Base-by-base conservation (phyloP, 2,888 invertebrate genomes). In the Luperina testacea region DNA sequence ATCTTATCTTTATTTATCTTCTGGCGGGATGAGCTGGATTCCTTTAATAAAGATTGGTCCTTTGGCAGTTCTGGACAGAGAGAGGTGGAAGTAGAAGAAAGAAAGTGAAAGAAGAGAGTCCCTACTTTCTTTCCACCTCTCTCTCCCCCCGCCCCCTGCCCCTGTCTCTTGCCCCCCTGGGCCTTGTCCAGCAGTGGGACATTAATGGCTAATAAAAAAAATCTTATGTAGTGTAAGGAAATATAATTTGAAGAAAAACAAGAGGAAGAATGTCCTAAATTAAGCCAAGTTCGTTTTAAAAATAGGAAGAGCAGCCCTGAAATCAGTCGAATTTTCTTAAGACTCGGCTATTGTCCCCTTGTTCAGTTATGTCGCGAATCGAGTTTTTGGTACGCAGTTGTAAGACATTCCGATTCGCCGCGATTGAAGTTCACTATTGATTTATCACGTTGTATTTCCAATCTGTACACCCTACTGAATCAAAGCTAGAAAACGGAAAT, bases 331-430 rank as follows among this genome's bases (percentile, higher is more conserved):
- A 93, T 94, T 94, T 95, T 94, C 92, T 90, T 92, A 91, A 94
- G 90, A 90, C 92, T 88, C 91, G 93, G 94, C 90, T 92, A 89
- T 93, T 93, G 92, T 90, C 93, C 92, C 83, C 91, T 89, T 91
- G 92, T 92, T 92, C 92, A 92, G 93, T 93, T 94, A 94, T 90
- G 90, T 89, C 90, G 86, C 87, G 87, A 89, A 94, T 95, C 95
- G 92, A 92, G 90, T 95, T 95, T 95, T 91, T 84, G 91, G 95
- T 94, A 94, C 91, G 90, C 93, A 93, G 93, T 94, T 94, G 94
- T 92, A 93, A 93, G 91, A 83, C 91, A 90, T 92, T 93, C 92
- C 92, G 90, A 69, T 75, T 79, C 75, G 90, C 91, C 90, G 90
- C 90, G 90, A 90, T 89, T 88, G 89, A 89, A 89, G 89, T 86